A percentile compares a stretch with the other conserved stretches of the same genome.
Conservation (phyloP, 2,113 vertebrate genomes). For the Abramis brama region DNA sequence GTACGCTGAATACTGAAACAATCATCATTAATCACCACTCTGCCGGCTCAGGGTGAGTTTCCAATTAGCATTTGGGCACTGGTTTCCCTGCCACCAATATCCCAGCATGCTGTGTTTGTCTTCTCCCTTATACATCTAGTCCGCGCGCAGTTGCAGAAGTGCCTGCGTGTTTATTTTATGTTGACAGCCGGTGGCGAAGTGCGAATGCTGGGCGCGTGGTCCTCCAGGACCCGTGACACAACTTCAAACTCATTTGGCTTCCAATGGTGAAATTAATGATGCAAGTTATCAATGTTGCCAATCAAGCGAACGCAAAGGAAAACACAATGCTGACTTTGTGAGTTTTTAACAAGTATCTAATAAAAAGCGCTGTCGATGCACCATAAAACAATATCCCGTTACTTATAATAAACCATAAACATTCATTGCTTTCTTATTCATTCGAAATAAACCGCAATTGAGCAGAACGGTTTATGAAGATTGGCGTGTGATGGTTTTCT, state of each 20-base stretch:
- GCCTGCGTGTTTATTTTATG: slow-evolving; percentile 47
- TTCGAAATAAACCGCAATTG: slow-evolving; percentile 71
- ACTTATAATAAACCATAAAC: slow-evolving; percentile 71
- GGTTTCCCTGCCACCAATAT: slow-evolving; percentile 52
- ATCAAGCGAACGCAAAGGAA: slow-evolving; percentile 52
- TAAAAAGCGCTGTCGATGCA: slow-evolving; percentile 57
- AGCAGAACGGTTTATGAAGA: slow-evolving; percentile 65
- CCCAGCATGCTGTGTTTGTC: slow-evolving; percentile 52
- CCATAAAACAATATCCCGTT: slow-evolving; percentile 68
- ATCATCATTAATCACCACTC: slow-evolving; percentile 60
- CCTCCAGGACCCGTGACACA: slow-evolving; percentile 32
- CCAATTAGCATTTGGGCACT: slow-evolving; percentile 58
- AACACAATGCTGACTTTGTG: slow-evolving; percentile 59
- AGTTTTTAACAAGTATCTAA: slow-evolving; percentile 66
- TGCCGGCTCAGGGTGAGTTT: slow-evolving; percentile 51
- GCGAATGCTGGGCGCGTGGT: neutral
- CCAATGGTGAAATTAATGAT: slow-evolving; percentile 48
- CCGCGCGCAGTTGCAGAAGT: slow-evolving; percentile 19
- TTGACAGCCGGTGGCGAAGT: slow-evolving; percentile 8
- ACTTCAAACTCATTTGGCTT: slow-evolving; percentile 63
- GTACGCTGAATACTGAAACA: slow-evolving; percentile 56
- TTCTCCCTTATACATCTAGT: slow-evolving; percentile 39
- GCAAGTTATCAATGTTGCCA: slow-evolving; percentile 40
- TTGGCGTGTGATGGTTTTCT: slow-evolving; percentile 15
- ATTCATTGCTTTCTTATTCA: slow-evolving; percentile 69